Evolutionary conservation across 92 coral and sea anemone species (phyloP).

Genomic region (Epizoanthus fatuus): DNA sequence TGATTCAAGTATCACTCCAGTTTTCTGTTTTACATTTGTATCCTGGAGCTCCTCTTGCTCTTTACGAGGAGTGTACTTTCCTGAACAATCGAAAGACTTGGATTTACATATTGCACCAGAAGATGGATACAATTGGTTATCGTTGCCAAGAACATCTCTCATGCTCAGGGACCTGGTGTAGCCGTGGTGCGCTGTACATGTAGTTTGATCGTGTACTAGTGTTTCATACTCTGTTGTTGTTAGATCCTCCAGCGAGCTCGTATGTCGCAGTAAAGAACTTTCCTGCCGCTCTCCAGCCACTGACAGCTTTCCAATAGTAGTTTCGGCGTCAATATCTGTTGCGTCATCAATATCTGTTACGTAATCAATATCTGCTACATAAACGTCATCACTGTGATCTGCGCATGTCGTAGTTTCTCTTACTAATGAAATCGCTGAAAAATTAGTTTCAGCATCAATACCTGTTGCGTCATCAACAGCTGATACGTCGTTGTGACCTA

Average conservation of each 20-base stretch:
- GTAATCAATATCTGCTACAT: not conserved
- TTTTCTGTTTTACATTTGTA: not conserved
- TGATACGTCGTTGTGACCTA: not conserved
- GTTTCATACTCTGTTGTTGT: not conserved
- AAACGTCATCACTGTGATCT: not conserved
- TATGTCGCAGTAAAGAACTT: not conserved
- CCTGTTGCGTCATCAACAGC: not conserved
- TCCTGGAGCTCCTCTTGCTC: not conserved
- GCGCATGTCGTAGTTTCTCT: not conserved
- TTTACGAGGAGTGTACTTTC: no score
- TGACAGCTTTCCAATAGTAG: not conserved
- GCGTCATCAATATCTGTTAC: not conserved
- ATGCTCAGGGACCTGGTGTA: not conserved
- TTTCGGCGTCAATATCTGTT: not conserved
- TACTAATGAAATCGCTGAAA: not conserved
- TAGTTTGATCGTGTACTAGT: not conserved
- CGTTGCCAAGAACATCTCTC: not conserved
- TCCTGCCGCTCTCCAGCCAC: not conserved
- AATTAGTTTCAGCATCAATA: not conserved
- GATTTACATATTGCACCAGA: not conserved
- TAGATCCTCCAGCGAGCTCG: not conserved
- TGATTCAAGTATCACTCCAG: not conserved
- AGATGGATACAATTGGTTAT: no score
- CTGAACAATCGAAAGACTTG: conserved; percentile 8
- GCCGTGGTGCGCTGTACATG: not conserved